Conservation (phyloP, 1,140 invertebrate genomes). For the Microplitis demolitor region DNA sequence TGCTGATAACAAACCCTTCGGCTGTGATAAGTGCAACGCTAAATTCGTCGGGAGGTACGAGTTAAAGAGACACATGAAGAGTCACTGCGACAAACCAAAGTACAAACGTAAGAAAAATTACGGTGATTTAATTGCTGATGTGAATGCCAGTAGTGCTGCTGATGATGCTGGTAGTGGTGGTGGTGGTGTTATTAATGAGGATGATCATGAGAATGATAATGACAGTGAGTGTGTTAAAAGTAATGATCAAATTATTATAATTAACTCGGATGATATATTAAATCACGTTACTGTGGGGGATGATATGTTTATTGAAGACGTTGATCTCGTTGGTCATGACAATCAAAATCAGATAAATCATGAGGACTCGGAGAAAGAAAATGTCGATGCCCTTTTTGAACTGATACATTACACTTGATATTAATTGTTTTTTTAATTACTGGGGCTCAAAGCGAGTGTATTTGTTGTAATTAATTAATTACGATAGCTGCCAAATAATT, state of each 20-base stretch:
- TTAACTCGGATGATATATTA: not conserved
- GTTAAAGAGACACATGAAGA: slow-evolving; percentile 53
- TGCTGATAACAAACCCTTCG: slow-evolving; percentile 57
- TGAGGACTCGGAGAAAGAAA: slow-evolving; percentile 56
- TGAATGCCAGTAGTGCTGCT: not conserved
- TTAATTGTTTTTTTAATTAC: slow-evolving; percentile 6
- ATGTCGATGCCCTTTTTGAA: slow-evolving; percentile 52
- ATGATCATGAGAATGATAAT: slow-evolving; percentile 1
- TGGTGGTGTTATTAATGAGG: slow-evolving; percentile 18
- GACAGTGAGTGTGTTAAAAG: not conserved
- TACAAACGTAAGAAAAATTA: slow-evolving; percentile 30
- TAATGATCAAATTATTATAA: no score
- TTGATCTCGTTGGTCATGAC: slow-evolving; percentile 44
- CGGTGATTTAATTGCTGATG: slow-evolving; percentile 4
- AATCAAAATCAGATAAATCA: slow-evolving; percentile 41
- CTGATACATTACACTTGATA: slow-evolving; percentile 45
- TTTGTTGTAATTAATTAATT: not conserved
- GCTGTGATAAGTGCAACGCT: slow-evolving; percentile 56
- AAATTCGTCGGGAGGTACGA: slow-evolving; percentile 57
- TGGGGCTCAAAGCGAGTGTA: not conserved
- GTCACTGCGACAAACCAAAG: slow-evolving; percentile 45
- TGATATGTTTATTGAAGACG: slow-evolving; percentile 48
- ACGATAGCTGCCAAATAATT: not conserved
- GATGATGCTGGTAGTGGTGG: not conserved
- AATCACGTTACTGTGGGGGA: slow-evolving; percentile 26